Percentiles rank a stretch among this genome's conserved stretches.
Conservation (phyloP, 2,797 vertebrate species). For the Carapus acus region DNA sequence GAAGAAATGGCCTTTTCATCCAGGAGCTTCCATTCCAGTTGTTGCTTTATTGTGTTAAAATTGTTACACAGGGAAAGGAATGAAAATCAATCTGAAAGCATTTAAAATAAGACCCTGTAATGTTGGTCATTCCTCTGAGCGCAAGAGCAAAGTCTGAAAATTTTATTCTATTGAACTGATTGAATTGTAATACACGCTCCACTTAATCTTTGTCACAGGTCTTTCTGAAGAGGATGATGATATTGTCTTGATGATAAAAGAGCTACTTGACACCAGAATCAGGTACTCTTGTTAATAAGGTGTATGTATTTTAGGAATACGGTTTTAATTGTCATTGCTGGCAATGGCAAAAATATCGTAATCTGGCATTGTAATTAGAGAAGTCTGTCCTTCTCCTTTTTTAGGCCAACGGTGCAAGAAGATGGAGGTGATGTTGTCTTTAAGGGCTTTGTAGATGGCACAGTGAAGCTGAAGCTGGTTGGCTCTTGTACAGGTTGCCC, state of each 20-base stretch:
- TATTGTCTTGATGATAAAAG: slow-evolving; percentile 78
- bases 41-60: no score
- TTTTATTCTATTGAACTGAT: neutral
- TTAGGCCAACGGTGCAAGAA: slow-evolving; percentile 79
- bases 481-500: slow-evolving; percentile 81
- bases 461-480: slow-evolving; percentile 75
- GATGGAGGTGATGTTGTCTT: slow-evolving; percentile 79
- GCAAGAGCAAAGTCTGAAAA: no score
- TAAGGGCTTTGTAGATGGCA: slow-evolving; percentile 76
- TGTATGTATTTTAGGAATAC: no score
- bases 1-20: no score
- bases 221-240: slow-evolving; percentile 73
- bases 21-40: no score
- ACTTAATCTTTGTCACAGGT: slow-evolving; percentile 52
- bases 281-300: slow-evolving; percentile 59
- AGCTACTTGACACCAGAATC: slow-evolving; percentile 79
- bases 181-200: neutral
- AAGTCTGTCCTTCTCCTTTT: slow-evolving; percentile 18
- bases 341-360: no score
- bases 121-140: no score
- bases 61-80: no score
- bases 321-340: no score
- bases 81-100: no score
- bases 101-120: no score
- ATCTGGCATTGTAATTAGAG: slow-evolving; percentile 6